These are phyloP conservation scores for Paraescarpia echinospica DNA, from an alignment of 1,140 invertebrate species.

Conservation along the genomic window DNA sequence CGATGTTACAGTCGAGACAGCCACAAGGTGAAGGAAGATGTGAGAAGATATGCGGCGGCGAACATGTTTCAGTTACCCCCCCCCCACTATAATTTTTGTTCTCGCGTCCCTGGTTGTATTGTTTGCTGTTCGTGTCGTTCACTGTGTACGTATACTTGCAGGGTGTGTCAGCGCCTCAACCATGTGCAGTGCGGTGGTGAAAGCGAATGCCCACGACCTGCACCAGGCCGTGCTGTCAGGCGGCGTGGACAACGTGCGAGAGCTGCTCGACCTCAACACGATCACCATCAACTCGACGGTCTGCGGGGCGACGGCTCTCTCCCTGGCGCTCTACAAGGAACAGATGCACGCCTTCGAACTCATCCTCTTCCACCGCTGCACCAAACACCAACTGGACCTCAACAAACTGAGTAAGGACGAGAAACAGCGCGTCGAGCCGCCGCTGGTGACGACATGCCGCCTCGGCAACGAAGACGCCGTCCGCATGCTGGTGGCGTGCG, in stretches of 20 bases:
- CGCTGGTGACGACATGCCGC: slow-evolving; percentile 50
- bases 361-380: slow-evolving; percentile 48
- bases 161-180: neutral
- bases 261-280: slow-evolving; percentile 5
- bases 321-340: slow-evolving; percentile 47
- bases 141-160: neutral
- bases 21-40: too few relatives aligned
- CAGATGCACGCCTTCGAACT: slow-evolving; percentile 48
- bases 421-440: slow-evolving; percentile 48
- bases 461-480: slow-evolving; percentile 50
- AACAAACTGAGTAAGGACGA: slow-evolving; percentile 51
- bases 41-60: too few relatives aligned
- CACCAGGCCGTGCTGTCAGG: neutral
- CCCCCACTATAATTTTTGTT: too few relatives aligned
- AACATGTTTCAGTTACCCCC: too few relatives aligned
- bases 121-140: neutral
- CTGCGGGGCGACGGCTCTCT: slow-evolving; percentile 48
- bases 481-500: slow-evolving; percentile 42
- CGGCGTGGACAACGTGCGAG: neutral
- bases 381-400: slow-evolving; percentile 42
- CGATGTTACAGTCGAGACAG: too few relatives aligned
- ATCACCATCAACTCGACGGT: slow-evolving; percentile 50
- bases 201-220: neutral
- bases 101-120: too few relatives aligned
- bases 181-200: neutral